Conservation (phyloP, 2,888 invertebrate genomes). For the Sepioteuthis lessoniana region DNA sequence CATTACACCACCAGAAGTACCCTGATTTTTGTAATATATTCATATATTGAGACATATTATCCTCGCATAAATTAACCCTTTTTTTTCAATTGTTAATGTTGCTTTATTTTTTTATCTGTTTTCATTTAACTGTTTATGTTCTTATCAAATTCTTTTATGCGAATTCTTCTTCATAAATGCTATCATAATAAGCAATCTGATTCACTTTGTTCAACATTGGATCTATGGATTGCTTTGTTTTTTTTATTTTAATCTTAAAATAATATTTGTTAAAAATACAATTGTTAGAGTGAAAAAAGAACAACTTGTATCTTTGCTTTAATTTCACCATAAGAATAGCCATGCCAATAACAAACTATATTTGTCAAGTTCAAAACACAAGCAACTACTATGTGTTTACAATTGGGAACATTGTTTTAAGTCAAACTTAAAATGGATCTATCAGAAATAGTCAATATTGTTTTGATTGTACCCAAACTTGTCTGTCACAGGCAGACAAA, state of each 20-base stretch:
- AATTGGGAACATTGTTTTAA: neutral
- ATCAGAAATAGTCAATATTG: neutral
- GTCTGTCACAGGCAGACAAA: neutral
- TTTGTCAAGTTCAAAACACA: neutral
- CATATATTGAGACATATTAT: too few relatives aligned
- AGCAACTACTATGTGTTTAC: neutral
- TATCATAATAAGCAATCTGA: neutral
- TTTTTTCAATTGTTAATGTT: too few relatives aligned
- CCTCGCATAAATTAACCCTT: too few relatives aligned
- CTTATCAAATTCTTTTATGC: too few relatives aligned
- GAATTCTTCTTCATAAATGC: too few relatives aligned
- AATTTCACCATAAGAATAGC: neutral
- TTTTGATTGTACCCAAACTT: neutral
- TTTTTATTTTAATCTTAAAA: neutral
- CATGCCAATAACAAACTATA: neutral
- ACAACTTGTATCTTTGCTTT: too few relatives aligned
- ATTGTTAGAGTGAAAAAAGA: neutral
- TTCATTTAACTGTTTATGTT: too few relatives aligned
- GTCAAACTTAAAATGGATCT: neutral
- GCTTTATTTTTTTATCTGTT: too few relatives aligned
- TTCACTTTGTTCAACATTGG: neutral
- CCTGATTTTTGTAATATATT: too few relatives aligned
- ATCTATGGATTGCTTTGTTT: neutral
- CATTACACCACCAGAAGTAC: too few relatives aligned
- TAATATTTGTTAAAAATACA: neutral